These are phyloP conservation scores for Phoeniculus purpureus DNA, from an alignment of 2,797 vertebrate genomes.

Conservation along the genomic window DNA sequence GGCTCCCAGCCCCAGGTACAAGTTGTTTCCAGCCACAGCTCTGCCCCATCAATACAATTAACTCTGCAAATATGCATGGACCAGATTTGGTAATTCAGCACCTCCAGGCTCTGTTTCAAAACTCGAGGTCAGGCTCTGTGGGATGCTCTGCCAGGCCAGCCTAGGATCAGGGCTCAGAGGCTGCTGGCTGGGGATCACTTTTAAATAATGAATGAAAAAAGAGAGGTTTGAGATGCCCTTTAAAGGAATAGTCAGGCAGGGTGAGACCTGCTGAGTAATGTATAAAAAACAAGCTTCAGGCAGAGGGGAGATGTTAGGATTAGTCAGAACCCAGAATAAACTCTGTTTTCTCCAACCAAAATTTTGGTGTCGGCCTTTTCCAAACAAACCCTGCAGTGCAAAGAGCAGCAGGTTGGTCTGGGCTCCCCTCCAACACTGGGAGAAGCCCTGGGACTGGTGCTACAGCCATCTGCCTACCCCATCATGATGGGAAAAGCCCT, in stretches of 20 bases:
- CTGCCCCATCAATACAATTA: background rate
- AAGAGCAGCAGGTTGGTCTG: slow-evolving; percentile 39
- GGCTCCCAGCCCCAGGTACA: background rate
- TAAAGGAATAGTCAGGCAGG: slow-evolving; percentile 69
- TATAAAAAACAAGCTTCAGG: slow-evolving; percentile 66
- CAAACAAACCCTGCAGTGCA: background rate
- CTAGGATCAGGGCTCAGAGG: background rate
- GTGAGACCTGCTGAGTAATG: slow-evolving; percentile 62
- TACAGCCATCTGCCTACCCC: background rate
- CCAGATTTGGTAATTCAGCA: background rate
- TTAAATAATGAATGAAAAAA: slow-evolving; percentile 49
- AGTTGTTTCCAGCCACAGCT: background rate
- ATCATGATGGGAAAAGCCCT: background rate
- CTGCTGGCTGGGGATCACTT: background rate
- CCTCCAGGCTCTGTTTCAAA: background rate
- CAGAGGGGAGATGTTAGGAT: slow-evolving; percentile 70
- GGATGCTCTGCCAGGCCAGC: background rate
- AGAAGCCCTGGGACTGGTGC: background rate
- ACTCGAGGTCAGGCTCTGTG: background rate
- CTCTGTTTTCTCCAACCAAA: slow-evolving; percentile 49
- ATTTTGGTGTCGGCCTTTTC: slow-evolving; percentile 26
- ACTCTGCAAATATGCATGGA: background rate
- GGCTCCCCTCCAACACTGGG: background rate
- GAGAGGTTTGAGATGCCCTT: slow-evolving; percentile 63
- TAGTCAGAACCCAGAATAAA: slow-evolving; percentile 64